phyloP scores from a whole-genome alignment of 2,113 vertebrate genomes.

The Pseudolaguvia tuberculata region DNA sequence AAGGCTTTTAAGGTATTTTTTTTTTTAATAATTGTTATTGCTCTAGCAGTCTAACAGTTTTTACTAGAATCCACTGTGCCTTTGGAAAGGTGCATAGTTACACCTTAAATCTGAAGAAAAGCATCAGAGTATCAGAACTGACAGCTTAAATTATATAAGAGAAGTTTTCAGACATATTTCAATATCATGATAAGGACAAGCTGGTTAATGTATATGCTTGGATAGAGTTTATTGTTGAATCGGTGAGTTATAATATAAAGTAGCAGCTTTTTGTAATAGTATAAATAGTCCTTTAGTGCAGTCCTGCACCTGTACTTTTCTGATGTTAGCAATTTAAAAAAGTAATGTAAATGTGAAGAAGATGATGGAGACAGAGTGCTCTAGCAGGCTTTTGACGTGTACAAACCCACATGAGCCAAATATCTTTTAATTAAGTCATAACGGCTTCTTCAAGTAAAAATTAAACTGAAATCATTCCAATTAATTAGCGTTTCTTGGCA shows the following conservation, averaged over 20 bases:
- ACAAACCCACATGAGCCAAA: constrained; percentile 45
- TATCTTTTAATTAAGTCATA: constrained; percentile 47
- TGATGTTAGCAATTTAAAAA: constrained; percentile 63
- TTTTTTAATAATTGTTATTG: no score
- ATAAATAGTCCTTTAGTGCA: constrained; percentile 66
- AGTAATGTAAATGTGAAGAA: constrained; percentile 58
- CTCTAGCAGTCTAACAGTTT: background rate
- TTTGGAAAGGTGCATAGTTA: constrained; percentile 60
- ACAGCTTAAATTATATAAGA: background rate
- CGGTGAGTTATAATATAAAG: constrained; percentile 34
- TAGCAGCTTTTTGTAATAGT: constrained; percentile 56
- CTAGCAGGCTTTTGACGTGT: constrained; percentile 53
- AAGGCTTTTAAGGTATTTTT: no score
- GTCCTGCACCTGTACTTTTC: constrained; percentile 60
- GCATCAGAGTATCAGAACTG: constrained; percentile 39
- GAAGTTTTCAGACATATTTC: background rate
- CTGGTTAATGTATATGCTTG: constrained; percentile 14
- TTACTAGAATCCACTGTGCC: background rate
- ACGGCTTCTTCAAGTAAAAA: constrained; percentile 47
- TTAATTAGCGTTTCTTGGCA: constrained; percentile 48
- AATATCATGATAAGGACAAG: constrained; percentile 23
- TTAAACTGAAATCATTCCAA: constrained; percentile 49
- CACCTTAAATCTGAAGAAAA: constrained; percentile 60
- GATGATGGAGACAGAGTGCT: constrained; percentile 53
- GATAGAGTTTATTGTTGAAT: constrained; percentile 13